Evolutionary conservation across 2,797 vertebrate genomes (phyloP).

Genomic region (Mormyrus hasselquistii): DNA sequence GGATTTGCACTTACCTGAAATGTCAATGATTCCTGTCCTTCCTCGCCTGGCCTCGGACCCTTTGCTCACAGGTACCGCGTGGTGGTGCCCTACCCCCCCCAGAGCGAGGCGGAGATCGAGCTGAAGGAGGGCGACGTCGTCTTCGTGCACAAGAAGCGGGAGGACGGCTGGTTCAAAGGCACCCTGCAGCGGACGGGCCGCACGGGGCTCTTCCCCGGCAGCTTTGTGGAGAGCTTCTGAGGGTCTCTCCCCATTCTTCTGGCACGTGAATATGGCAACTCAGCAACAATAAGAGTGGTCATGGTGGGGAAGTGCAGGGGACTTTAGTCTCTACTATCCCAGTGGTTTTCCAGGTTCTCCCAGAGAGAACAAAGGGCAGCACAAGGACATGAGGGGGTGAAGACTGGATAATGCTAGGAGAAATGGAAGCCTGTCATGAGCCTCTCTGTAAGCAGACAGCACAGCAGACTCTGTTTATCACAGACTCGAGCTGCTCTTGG

Average conservation of each 20-base stretch:
- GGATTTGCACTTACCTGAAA: not conserved
- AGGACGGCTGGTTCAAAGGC: conserved; percentile 99
- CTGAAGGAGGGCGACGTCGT: conserved; percentile 97
- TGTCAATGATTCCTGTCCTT: not conserved
- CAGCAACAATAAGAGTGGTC: not conserved
- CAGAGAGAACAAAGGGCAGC: not conserved
- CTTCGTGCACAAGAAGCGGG: conserved; percentile 94
- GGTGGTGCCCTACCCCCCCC: conserved; percentile 94
- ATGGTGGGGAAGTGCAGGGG: not conserved
- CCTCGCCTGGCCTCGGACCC: not conserved
- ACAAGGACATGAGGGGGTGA: not conserved
- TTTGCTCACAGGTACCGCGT: conserved; percentile 77
- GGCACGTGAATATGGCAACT: not conserved
- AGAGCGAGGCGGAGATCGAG: conserved; percentile 97
- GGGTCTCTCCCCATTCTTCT: not conserved
- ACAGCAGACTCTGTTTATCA: not conserved
- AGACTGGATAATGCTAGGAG: not conserved
- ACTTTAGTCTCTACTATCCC: not conserved
- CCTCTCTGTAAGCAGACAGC: not conserved
- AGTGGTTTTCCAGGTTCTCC: not conserved
- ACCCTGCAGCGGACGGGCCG: conserved; percentile 93
- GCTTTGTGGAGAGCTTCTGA: conserved; percentile 96
- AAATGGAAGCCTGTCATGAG: not conserved
- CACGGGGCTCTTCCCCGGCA: conserved; percentile 94
- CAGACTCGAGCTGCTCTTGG: not conserved